Evolutionary conservation across 2,888 invertebrate species (phyloP).

Genomic region (Callyntrura sp.): DNA sequence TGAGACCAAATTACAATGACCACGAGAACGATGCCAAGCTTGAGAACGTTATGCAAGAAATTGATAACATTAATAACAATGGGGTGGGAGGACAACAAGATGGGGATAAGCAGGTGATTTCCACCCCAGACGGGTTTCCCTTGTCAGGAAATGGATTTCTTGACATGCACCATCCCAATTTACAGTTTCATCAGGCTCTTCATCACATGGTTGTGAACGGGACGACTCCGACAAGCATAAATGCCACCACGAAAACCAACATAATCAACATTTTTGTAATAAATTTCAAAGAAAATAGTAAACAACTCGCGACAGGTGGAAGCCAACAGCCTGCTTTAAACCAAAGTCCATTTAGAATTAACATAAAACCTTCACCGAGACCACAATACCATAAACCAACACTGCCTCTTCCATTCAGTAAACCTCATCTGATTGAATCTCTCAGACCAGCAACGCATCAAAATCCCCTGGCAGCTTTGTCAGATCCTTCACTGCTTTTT

Average conservation of each 20-base stretch:
- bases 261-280: constrained; percentile 84
- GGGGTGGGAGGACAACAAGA: too few relatives aligned
- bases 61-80: background rate
- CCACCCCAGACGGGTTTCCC: constrained; percentile 83
- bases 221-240: constrained; percentile 82
- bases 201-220: constrained; percentile 84
- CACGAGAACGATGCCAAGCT: background rate
- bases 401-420: constrained; percentile 53
- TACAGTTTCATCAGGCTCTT: constrained; percentile 84
- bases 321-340: background rate
- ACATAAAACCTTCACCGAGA: constrained; percentile 70
- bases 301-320: constrained; percentile 41
- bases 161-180: constrained; percentile 83
- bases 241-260: constrained; percentile 84
- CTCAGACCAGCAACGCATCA: constrained; percentile 47
- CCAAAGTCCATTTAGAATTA: constrained; percentile 69
- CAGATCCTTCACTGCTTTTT: constrained; percentile 70
- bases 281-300: constrained; percentile 80
- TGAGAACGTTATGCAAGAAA: constrained; percentile 7
- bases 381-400: constrained; percentile 53
- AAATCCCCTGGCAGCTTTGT: constrained; percentile 11
- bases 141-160: constrained; percentile 81
- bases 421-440: constrained; percentile 73
- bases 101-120: constrained; percentile 17
- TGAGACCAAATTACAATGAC: constrained; percentile 4